Base-by-base conservation (phyloP, 2,113 vertebrate species). In the Hymenochirus boettgeri region DNA sequence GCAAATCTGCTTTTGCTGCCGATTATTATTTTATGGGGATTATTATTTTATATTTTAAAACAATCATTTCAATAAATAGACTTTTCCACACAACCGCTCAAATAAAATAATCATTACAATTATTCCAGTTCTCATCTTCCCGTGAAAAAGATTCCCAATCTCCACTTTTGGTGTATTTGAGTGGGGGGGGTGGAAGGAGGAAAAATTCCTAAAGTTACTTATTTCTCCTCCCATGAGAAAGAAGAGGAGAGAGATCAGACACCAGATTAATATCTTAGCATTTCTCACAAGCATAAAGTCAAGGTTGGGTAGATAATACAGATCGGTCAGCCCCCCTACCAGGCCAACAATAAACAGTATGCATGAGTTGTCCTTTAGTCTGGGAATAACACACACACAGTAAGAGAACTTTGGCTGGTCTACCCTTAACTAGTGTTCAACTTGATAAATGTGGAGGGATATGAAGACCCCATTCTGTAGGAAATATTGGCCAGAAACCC, bases 261-360 rank as follows among this genome's bases (percentile, higher is more conserved):
- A 19, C 19, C 10, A 19, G 22, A 24, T 24, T 52, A 17, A 17
- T 52, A 24, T 52, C 23, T 52, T 52, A 15, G 10, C 1, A 25
- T 52, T 52, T 55, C 52, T 55, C 52, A 55, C 52, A 31, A 55
- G 52, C 52, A 7, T 55, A 31, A 55, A 55, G 52, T 55, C 52
- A 55, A 55, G 52, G 52, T 55, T 55, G 52, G 52, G 15, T 31
- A 12, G 52, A 31, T 25, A 11, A 27, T n/a, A 15, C 26, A 17
- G 8, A 17, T 31, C 6, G 17, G 5, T 29, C n/a, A 29, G 26
- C 11, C 52, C 52, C 52, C 25, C 26, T n/a, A 31, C 52, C 22
- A 31, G 18, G 52, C 26, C 52, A 55, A 29, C 7, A 29, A 27
- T 29, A 55, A 55, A 55, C 15, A 55, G 27, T 11, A 31, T 31